phyloP scores from a whole-genome alignment of 2,888 invertebrate genomes.

The Heliothis peltigera region DNA sequence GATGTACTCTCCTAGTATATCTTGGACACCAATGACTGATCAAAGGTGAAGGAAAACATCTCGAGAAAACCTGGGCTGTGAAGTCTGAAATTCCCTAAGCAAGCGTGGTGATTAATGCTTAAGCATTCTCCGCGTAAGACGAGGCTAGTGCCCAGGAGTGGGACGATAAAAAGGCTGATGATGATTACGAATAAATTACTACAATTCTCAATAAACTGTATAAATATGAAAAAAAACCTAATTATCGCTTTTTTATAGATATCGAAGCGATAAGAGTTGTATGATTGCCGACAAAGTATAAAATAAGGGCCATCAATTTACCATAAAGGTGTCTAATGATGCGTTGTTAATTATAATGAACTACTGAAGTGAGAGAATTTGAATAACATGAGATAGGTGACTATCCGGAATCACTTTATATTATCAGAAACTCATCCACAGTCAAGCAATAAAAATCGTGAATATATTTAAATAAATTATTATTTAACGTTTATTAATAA shows the following conservation, averaged over 20 bases:
- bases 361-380: slow-evolving; percentile 48
- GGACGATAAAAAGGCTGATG: too few relatives aligned
- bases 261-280: slow-evolving; percentile 6
- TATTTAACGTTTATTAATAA: slow-evolving; percentile 41
- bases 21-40: too few relatives aligned
- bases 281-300: slow-evolving; percentile 40
- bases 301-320: slow-evolving; percentile 47
- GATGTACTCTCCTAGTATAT: too few relatives aligned
- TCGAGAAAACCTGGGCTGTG: too few relatives aligned
- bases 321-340: slow-evolving; percentile 47
- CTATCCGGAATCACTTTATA: slow-evolving; percentile 47
- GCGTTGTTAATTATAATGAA: slow-evolving; percentile 43
- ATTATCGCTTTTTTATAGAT: too few relatives aligned
- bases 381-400: slow-evolving; percentile 51
- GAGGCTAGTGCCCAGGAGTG: too few relatives aligned
- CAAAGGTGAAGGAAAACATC: too few relatives aligned
- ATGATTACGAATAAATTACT: too few relatives aligned
- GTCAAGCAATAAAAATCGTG: slow-evolving; percentile 48
- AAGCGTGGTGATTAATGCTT: too few relatives aligned
- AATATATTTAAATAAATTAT: slow-evolving; percentile 60
- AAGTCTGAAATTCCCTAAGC: too few relatives aligned
- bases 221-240: not conserved
- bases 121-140: too few relatives aligned
- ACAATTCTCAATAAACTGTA: too few relatives aligned
- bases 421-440: slow-evolving; percentile 40